phyloP scores from a whole-genome alignment of 2,113 vertebrate species.

The Myocastor coypus region DNA sequence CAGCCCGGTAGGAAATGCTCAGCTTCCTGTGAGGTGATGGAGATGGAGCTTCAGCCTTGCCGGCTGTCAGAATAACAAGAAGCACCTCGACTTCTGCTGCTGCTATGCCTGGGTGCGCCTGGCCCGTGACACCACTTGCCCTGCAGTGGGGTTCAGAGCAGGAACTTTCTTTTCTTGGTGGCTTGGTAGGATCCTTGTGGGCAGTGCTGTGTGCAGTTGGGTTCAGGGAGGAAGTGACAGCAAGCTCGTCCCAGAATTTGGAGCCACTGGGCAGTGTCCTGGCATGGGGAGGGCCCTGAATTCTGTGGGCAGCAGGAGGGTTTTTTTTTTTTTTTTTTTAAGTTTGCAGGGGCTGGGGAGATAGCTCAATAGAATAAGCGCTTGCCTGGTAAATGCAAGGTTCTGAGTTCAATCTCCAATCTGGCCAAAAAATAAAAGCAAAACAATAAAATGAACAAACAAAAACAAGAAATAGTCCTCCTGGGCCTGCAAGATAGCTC shows the following conservation, averaged over 20 bases:
- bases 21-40: slow-evolving; percentile 30
- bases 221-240: not conserved
- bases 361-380: no score
- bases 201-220: not conserved
- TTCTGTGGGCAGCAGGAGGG: not conserved
- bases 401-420: no score
- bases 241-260: not conserved
- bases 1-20: not conserved
- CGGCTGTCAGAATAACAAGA: slow-evolving; percentile 33
- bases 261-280: not conserved
- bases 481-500: no score
- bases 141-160: not conserved
- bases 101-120: not conserved
- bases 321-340: no score
- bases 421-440: no score
- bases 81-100: slow-evolving; percentile 25
- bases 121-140: not conserved
- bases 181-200: not conserved
- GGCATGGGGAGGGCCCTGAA: not conserved
- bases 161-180: not conserved
- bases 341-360: no score
- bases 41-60: not conserved
- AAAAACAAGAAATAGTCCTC: no score
- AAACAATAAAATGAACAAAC: no score
- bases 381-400: no score